These are phyloP conservation scores for Pelecanoides urinatrix DNA, from an alignment of 2,113 vertebrate species.

Conservation along the genomic window DNA sequence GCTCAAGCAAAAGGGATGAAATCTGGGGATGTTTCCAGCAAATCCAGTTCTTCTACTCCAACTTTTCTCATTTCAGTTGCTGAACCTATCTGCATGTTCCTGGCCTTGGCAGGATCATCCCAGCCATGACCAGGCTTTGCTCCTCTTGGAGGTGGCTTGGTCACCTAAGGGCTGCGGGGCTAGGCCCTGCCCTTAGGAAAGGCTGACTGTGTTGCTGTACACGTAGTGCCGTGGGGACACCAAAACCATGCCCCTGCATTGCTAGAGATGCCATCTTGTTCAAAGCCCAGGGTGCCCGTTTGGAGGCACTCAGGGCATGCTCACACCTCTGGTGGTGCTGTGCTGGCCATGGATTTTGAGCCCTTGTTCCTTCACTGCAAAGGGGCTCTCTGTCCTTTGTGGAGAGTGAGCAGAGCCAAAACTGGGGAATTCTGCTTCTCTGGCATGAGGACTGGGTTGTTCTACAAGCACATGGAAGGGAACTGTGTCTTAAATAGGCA, in stretches of 20 bases:
- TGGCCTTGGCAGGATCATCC: not conserved
- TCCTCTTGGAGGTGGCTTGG: not conserved
- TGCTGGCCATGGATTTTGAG: not conserved
- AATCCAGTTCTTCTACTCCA: not conserved
- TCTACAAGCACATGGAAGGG: not conserved
- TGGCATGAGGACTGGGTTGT: not conserved
- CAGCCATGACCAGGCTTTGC: not conserved
- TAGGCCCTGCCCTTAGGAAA: not conserved
- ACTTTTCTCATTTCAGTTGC: not conserved
- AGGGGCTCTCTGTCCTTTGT: not conserved
- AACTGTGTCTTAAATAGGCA: not conserved
- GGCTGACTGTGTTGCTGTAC: not conserved
- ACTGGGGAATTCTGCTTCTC: not conserved
- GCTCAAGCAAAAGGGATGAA: not conserved
- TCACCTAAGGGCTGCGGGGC: not conserved
- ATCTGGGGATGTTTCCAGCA: not conserved
- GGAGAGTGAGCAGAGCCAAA: not conserved
- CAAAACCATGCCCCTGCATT: not conserved
- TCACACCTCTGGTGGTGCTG: not conserved
- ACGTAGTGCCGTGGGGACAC: accelerated
- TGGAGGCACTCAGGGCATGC: not conserved
- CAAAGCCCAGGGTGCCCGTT: not conserved
- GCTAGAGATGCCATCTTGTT: not conserved
- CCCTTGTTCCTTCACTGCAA: not conserved
- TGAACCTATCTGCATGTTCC: not conserved